These are phyloP conservation scores for Formicarius rufipectus DNA, from an alignment of 2,113 vertebrate species.

Conservation along the genomic window DNA sequence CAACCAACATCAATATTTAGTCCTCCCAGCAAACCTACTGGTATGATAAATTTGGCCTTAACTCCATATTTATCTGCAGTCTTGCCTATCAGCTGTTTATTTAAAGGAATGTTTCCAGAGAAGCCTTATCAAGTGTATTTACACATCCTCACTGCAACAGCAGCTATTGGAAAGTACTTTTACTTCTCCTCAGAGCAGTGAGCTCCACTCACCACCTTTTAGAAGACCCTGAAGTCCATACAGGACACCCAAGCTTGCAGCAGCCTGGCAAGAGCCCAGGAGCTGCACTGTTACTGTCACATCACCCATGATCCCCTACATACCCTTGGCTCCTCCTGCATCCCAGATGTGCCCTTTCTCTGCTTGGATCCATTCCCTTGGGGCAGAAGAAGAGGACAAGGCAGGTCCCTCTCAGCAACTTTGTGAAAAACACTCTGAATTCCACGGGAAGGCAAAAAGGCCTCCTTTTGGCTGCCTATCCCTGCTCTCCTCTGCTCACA, in stretches of 20 bases:
- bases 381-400: background rate
- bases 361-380: rapidly evolving
- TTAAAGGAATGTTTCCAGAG: background rate
- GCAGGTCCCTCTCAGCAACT: too few relatives aligned
- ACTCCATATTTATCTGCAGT: slow-evolving; percentile 5
- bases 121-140: background rate
- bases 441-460: background rate
- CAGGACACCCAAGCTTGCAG: background rate
- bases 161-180: background rate
- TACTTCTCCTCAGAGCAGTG: background rate
- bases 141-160: background rate
- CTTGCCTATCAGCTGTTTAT: slow-evolving; percentile 21
- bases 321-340: background rate
- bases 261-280: background rate
- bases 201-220: background rate
- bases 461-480: background rate
- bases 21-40: slow-evolving; percentile 21
- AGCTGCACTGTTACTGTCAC: background rate
- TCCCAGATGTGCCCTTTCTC: background rate
- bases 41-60: slow-evolving; percentile 63
- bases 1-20: slow-evolving; percentile 68
- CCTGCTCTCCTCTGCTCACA: background rate
- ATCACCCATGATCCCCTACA: background rate
- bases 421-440: background rate
- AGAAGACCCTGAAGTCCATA: background rate